These are phyloP conservation scores for Tichodroma muraria DNA, from an alignment of 2,113 vertebrate species.

Conservation along the genomic window DNA sequence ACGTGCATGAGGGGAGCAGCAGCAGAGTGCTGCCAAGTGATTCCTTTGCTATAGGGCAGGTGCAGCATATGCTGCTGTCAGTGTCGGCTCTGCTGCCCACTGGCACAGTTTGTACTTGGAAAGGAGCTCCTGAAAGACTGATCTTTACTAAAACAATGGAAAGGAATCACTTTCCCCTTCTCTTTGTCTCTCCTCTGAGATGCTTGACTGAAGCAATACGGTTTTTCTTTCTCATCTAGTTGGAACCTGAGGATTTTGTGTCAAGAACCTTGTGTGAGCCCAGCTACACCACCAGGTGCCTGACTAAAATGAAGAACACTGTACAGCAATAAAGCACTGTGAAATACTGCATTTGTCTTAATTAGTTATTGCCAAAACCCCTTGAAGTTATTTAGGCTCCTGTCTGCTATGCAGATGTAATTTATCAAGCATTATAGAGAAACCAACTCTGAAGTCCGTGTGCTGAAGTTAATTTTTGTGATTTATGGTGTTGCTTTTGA, in stretches of 20 bases:
- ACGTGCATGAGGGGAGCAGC: rapidly evolving
- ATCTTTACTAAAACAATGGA: not conserved
- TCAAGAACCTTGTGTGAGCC: not conserved
- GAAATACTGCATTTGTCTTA: not conserved
- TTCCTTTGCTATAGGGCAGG: not conserved
- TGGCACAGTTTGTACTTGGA: not conserved
- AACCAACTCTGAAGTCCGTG: not conserved
- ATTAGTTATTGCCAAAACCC: not conserved
- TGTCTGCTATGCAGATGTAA: not conserved
- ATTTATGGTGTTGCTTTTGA: slow-evolving; percentile 56
- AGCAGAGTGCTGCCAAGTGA: not conserved
- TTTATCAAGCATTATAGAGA: not conserved
- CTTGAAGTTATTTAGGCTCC: not conserved
- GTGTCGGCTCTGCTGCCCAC: not conserved
- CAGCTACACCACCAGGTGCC: not conserved
- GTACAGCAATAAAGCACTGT: not conserved
- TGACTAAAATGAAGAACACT: not conserved
- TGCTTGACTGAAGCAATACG: rapidly evolving
- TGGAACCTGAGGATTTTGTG: not conserved
- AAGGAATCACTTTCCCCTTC: not conserved
- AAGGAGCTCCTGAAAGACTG: not conserved
- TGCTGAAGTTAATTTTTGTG: slow-evolving; percentile 36
- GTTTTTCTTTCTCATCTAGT: not conserved
- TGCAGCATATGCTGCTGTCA: not conserved
- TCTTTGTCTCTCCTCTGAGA: not conserved